phyloP scores from a whole-genome alignment of 2,113 vertebrate species.

The Vicugna pacos region DNA sequence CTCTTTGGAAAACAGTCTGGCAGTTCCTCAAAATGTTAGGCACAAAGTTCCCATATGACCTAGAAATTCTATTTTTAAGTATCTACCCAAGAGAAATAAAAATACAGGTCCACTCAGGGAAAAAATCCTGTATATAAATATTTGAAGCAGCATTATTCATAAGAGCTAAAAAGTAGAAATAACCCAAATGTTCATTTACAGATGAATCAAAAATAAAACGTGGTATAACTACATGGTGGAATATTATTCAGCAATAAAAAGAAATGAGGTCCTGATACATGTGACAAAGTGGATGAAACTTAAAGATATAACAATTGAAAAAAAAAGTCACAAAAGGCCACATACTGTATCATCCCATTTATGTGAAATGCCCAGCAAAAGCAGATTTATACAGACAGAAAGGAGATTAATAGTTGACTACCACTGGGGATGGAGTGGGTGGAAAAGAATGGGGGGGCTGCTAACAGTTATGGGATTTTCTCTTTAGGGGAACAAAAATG shows the following conservation, averaged over 20 bases:
- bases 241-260: neutral
- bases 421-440: neutral
- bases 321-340: neutral
- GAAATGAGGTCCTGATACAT: neutral
- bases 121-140: neutral
- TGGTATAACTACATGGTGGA: neutral
- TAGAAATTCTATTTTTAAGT: slow-evolving; percentile 43
- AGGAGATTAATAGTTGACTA: neutral
- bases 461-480: neutral
- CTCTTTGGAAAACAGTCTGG: neutral
- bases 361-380: neutral
- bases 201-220: neutral
- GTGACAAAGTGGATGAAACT: neutral
- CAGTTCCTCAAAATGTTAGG: neutral
- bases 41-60: neutral
- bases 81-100: neutral
- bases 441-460: neutral
- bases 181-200: neutral
- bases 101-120: neutral
- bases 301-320: neutral
- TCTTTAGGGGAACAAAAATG: neutral
- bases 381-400: neutral
- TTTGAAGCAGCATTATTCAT: neutral
- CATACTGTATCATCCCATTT: neutral
- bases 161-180: neutral